phyloP scores from a whole-genome alignment of 2,888 invertebrate species.

The Hermodice carunculata region DNA sequence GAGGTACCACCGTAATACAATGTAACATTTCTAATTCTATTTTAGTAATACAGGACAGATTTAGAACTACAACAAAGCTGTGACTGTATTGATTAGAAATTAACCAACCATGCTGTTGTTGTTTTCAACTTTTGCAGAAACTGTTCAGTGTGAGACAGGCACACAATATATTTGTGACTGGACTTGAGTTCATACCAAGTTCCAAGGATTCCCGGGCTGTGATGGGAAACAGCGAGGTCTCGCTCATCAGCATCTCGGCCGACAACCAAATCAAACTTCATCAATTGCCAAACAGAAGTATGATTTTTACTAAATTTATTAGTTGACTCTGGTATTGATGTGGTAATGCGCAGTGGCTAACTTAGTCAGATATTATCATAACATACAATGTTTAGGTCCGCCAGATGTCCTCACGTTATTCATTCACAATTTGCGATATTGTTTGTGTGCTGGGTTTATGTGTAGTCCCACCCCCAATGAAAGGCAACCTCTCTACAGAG shows the following conservation, averaged over 20 bases:
- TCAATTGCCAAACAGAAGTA: constrained; percentile 59
- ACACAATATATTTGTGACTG: constrained; percentile 98
- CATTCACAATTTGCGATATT: too few species aligned
- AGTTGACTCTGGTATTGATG: not conserved
- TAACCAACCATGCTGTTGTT: not conserved
- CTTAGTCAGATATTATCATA: not conserved
- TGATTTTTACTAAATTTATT: constrained; percentile 17
- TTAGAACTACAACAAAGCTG: too few species aligned
- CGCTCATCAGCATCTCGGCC: constrained; percentile 93
- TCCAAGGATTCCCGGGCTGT: constrained; percentile 54
- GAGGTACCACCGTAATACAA: too few species aligned
- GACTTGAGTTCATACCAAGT: constrained; percentile 88
- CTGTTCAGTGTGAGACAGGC: constrained; percentile 86
- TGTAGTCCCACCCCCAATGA: too few species aligned
- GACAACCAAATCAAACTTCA: constrained; percentile 79
- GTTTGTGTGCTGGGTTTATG: too few species aligned
- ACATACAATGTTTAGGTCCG: not conserved
- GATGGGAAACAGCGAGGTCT: constrained; percentile 78
- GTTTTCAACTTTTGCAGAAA: constrained; percentile 73
- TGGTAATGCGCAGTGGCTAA: not conserved
- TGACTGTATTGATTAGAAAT: too few species aligned
- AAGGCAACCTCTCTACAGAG: too few species aligned
- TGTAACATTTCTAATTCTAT: too few species aligned
- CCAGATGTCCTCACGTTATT: too few species aligned
- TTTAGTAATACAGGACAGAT: too few species aligned